Evolutionary conservation across 2,888 invertebrate species (phyloP).

Genomic region (Aleiodes leptofemur): DNA sequence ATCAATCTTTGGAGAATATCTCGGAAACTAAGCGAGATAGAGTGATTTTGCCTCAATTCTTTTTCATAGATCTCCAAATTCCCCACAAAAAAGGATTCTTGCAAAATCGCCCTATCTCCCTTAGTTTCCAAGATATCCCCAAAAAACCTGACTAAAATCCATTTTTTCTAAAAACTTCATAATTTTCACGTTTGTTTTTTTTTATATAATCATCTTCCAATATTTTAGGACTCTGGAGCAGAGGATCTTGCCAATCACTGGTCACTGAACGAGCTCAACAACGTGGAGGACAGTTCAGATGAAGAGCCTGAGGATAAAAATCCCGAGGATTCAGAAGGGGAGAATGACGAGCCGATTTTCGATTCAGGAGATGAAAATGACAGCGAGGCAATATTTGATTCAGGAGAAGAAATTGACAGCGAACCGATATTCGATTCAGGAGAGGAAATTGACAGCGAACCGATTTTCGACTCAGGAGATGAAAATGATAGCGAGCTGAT

Average conservation of each 20-base stretch:
- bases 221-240: slow-evolving; percentile 64
- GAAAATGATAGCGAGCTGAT: slow-evolving; percentile 73
- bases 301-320: slow-evolving; percentile 75
- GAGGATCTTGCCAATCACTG: slow-evolving; percentile 63
- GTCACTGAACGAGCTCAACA: slow-evolving; percentile 62
- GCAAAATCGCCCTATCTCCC: no score
- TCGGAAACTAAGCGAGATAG: background rate
- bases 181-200: no score
- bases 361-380: slow-evolving; percentile 78
- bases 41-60: no score
- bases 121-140: no score
- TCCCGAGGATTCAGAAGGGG: slow-evolving; percentile 75
- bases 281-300: slow-evolving; percentile 75
- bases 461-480: slow-evolving; percentile 77
- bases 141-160: slow-evolving; percentile 3
- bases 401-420: slow-evolving; percentile 43
- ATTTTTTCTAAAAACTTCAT: slow-evolving; percentile 35
- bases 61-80: no score
- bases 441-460: background rate
- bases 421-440: no score
- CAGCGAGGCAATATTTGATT: slow-evolving; percentile 55
- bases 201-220: no score
- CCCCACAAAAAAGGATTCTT: no score
- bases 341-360: slow-evolving; percentile 73
- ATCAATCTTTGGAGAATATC: background rate